Evolutionary conservation across 2,113 vertebrate genomes (phyloP).

Genomic region (Cottus gobio): DNA sequence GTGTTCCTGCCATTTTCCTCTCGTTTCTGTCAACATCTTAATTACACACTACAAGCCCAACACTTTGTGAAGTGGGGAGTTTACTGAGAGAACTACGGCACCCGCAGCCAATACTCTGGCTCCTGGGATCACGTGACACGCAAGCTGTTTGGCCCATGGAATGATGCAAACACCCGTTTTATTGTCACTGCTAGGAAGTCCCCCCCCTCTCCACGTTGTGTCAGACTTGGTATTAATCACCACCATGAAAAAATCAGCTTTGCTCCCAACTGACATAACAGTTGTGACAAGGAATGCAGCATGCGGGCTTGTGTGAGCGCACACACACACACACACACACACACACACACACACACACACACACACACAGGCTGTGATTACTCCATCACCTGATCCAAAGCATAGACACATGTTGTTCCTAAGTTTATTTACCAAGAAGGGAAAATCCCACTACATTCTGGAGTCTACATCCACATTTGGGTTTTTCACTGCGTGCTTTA

Average conservation of each 20-base stretch:
- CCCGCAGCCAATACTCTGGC: constrained; percentile 49
- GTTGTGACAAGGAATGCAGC: constrained; percentile 33
- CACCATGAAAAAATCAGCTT: constrained; percentile 46
- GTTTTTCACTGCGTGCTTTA: not conserved
- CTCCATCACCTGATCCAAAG: not conserved
- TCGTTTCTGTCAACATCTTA: constrained; percentile 54
- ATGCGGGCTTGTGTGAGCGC: constrained; percentile 6
- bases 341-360: too few relatives aligned
- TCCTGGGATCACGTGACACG: constrained; percentile 60
- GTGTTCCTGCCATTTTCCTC: too few relatives aligned
- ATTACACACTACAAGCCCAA: constrained; percentile 47
- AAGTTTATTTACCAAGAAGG: not conserved
- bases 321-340: too few relatives aligned
- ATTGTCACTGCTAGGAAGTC: constrained; percentile 46
- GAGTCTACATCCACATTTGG: not conserved
- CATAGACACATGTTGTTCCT: rapidly evolving
- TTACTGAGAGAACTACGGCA: constrained; percentile 37
- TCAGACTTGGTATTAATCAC: constrained; percentile 67
- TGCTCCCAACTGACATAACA: constrained; percentile 45
- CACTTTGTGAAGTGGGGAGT: constrained; percentile 47
- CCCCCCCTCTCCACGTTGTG: constrained; percentile 26
- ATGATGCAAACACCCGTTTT: constrained; percentile 66
- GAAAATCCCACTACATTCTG: not conserved
- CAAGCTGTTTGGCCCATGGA: constrained; percentile 49
- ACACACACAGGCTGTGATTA: constrained; percentile 4